Conservation (phyloP, 2,888 invertebrate species). For the Synergus japonicus region DNA sequence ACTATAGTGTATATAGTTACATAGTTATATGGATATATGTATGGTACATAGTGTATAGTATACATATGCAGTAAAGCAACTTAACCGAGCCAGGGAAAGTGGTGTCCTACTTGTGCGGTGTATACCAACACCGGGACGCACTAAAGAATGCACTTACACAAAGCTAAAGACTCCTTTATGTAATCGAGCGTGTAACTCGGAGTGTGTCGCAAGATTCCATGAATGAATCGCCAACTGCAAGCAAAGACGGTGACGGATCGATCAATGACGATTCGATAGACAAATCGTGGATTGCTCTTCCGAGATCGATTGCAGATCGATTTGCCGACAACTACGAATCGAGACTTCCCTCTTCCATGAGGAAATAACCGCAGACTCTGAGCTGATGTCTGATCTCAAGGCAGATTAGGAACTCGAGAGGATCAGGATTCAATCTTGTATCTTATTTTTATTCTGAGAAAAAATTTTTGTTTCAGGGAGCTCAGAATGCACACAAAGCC, state of each 20-base stretch:
- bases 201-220: constrained; percentile 71
- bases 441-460: neutral
- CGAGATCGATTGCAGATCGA: constrained; percentile 7
- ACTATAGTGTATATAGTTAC: neutral
- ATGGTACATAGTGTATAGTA: neutral
- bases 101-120: constrained; percentile 69
- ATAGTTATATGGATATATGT: neutral
- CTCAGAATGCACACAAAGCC: neutral
- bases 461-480: neutral
- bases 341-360: constrained; percentile 5
- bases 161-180: constrained; percentile 64
- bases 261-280: constrained; percentile 51
- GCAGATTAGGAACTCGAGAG: constrained; percentile 15
- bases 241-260: constrained; percentile 48
- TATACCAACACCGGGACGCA: constrained; percentile 41
- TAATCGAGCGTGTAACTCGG: constrained; percentile 69
- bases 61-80: constrained; percentile 20
- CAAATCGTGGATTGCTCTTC: constrained; percentile 43
- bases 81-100: constrained; percentile 66
- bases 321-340: constrained; percentile 15
- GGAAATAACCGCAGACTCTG: constrained; percentile 30
- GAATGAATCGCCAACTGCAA: constrained; percentile 67
- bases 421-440: constrained; percentile 16
- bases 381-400: neutral
- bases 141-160: constrained; percentile 58